Conservation (phyloP, 2,113 vertebrate species). For the Emydocephalus ijimae region DNA sequence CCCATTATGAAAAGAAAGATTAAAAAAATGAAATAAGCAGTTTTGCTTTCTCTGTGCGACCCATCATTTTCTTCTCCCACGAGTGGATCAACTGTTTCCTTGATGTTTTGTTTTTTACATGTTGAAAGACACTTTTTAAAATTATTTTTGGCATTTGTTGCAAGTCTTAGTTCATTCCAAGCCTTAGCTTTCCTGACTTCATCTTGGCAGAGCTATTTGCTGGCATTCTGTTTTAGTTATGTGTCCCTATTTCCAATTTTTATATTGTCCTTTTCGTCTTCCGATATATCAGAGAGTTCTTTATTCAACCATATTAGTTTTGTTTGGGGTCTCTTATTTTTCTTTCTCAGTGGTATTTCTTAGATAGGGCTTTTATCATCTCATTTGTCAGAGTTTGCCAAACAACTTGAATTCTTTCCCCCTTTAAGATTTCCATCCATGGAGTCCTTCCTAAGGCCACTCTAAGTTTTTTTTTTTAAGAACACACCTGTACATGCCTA, state of each 20-base stretch:
- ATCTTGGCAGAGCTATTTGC: neutral
- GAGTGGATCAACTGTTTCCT: neutral
- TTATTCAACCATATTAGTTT: neutral
- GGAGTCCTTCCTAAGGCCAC: neutral
- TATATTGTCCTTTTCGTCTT: neutral
- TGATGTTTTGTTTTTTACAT: neutral
- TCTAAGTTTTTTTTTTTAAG: neutral
- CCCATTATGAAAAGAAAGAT: too few species aligned
- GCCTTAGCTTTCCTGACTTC: neutral
- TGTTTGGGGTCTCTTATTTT: neutral
- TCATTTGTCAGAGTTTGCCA: neutral
- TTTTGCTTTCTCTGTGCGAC: too few species aligned
- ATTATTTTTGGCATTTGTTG: neutral
- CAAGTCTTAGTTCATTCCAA: neutral
- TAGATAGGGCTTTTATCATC: neutral
- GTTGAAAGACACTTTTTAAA: neutral
- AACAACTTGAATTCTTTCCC: neutral
- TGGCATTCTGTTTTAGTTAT: neutral
- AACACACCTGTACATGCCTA: neutral
- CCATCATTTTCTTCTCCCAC: too few species aligned
- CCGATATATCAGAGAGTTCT: neutral
- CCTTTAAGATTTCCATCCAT: neutral
- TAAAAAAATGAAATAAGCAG: too few species aligned
- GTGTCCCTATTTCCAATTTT: neutral
- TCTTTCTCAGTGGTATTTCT: neutral